phyloP scores from a whole-genome alignment of 1,140 invertebrate genomes.

The Thalassaphorura encarpata region DNA sequence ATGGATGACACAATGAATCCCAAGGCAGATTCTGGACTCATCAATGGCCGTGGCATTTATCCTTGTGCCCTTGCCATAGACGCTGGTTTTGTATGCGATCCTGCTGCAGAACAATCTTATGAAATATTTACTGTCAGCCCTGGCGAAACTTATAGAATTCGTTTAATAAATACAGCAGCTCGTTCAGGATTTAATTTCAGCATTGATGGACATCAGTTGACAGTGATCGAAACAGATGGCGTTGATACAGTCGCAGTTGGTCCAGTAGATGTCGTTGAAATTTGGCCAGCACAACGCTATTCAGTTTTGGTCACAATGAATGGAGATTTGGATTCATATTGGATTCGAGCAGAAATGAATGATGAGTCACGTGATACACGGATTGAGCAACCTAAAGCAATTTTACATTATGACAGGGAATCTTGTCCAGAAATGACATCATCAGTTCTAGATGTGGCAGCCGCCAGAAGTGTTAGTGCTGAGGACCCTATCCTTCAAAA shows the following conservation, averaged over 20 bases:
- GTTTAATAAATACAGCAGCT: constrained; percentile 5
- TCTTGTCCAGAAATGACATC: not conserved
- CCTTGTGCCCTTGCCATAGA: not conserved
- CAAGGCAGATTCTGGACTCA: constrained; percentile 2
- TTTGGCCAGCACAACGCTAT: constrained; percentile 13
- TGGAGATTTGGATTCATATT: not conserved
- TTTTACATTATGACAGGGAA: not conserved
- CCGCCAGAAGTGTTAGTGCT: not conserved
- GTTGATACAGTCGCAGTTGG: constrained; percentile 3
- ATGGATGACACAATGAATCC: not conserved
- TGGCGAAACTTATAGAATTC: constrained; percentile 5
- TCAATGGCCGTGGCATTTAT: constrained; percentile 13
- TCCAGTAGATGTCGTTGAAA: not conserved
- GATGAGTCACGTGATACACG: not conserved
- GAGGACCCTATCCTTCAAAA: no score
- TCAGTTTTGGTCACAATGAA: constrained; percentile 3
- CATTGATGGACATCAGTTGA: constrained; percentile 9
- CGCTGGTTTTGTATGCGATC: not conserved
- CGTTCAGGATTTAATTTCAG: constrained; percentile 5
- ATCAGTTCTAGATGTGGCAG: not conserved
- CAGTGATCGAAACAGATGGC: constrained; percentile 13
- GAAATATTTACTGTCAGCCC: no score
- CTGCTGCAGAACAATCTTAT: no score
- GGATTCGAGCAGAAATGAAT: not conserved
- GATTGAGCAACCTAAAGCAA: not conserved